Base-by-base conservation (phyloP, 1,140 invertebrate genomes). In the Drosophila grimshawi region DNA sequence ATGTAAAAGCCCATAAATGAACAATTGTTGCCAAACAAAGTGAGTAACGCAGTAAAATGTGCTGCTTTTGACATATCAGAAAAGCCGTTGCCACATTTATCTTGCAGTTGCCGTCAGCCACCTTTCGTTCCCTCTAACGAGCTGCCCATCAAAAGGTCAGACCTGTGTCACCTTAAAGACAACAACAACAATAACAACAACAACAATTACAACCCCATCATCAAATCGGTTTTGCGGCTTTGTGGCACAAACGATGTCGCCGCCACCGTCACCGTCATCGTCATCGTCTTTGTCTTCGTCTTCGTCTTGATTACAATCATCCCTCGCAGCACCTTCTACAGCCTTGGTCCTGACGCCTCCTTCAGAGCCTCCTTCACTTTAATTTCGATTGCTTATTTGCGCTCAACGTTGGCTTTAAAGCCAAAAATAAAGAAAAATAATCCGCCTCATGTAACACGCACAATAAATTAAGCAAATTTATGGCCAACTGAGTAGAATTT, bases 381-480 rank as follows among this genome's bases (percentile, higher is more conserved):
- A 61, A 57, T 56, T 64, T 57, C 56, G 48, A 64, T 77, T 65
- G 39, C 10, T 64, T 73, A 73, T 49, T 68, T 39, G 43, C 35
- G 56, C 30, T 55, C 62, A 37, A 5, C 7, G 35, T 48, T 68
- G 41, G 43, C 53, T 61, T 55, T 73, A 75, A 86, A 66, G 86
- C 86, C 78, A 76, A 78, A 72, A 48, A 19, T 19, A 19, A 19
- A 19, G 1, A 19, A 19, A 19, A 19, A 19, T 19, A 19, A 19
- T 10, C 8, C 3, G 43, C 59, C 32, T 30, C 53, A 39, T 45
- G 52, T 45, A 69, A n/a, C 80, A 80, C 77, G 83, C 85, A 88
- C 85, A 89, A 89, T 88, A 88, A 88, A 88, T 88, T 89, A 89
- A 83, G 72, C 85, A 80, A 88, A 88, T 88, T 88, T 88, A 88